Percentiles rank a stretch among this genome's conserved stretches.
Evolutionary conservation across 2,797 vertebrate species (phyloP).

Genomic region (Potorous gilbertii): DNA sequence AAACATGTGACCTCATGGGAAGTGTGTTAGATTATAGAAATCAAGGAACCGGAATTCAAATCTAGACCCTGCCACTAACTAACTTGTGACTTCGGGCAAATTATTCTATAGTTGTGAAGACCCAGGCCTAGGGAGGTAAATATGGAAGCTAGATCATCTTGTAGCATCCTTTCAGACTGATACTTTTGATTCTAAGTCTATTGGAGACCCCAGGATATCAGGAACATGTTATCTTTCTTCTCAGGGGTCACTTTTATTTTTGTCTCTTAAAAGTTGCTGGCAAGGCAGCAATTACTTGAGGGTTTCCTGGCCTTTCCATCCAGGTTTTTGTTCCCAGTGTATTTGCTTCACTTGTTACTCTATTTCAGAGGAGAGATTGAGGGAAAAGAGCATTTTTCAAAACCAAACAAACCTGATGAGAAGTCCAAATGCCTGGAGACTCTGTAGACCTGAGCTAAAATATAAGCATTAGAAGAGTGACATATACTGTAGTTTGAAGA

Average conservation of each 20-base stretch:
- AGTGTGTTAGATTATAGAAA: neutral
- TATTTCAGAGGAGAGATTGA: neutral
- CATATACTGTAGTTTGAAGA: slow-evolving; percentile 22
- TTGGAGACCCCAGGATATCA: neutral
- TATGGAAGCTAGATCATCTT: neutral
- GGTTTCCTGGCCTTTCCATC: neutral
- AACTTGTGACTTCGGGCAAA: neutral
- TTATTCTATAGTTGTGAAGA: neutral
- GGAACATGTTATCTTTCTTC: neutral
- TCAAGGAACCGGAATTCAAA: slow-evolving; percentile 3
- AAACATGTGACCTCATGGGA: neutral
- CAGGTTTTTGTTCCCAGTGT: neutral
- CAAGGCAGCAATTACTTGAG: neutral
- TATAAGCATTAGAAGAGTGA: neutral
- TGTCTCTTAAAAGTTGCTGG: neutral
- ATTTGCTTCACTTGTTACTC: neutral
- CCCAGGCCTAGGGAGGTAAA: neutral
- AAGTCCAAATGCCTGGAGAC: neutral
- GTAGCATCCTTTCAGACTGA: neutral
- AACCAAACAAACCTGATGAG: slow-evolving; percentile 13
- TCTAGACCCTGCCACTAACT: neutral
- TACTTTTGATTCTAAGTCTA: neutral
- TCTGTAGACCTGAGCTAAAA: neutral
- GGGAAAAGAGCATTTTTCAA: slow-evolving; percentile 46
- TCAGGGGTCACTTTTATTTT: neutral